Percentiles rank a stretch among this genome's conserved stretches.
Evolutionary conservation across 1,140 invertebrate genomes (phyloP).

Genomic region (Metopolophium dirhodum): DNA sequence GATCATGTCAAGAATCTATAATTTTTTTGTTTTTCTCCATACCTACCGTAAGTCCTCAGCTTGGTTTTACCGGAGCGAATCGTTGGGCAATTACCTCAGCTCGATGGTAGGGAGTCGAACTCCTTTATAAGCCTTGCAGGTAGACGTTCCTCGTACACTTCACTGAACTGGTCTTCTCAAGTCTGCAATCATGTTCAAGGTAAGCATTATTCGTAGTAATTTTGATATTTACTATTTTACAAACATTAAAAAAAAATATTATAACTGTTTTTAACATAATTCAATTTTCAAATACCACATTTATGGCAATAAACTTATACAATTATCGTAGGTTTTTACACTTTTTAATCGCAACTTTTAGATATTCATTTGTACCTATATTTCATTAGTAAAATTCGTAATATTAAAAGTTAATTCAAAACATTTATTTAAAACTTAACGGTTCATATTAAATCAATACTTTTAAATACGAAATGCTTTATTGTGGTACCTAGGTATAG

Average conservation of each 20-base stretch:
- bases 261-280: not conserved
- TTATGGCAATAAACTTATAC: not conserved
- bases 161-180: constrained; percentile 40
- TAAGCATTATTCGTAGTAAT: constrained; percentile 23
- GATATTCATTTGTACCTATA: not conserved
- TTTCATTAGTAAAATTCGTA: not conserved
- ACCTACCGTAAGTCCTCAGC: constrained; percentile 4
- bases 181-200: constrained; percentile 54
- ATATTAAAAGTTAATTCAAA: not conserved
- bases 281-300: not conserved
- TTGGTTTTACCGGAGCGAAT: constrained; percentile 36
- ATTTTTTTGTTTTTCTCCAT: constrained; percentile 39
- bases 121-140: constrained; percentile 50
- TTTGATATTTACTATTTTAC: not conserved
- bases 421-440: not conserved
- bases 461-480: not conserved
- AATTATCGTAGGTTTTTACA: not conserved
- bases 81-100: constrained; percentile 34
- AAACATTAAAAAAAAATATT: not conserved
- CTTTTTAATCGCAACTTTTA: not conserved
- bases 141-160: constrained; percentile 30
- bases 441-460: not conserved
- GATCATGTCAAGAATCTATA: constrained; percentile 42
- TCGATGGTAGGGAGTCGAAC: constrained; percentile 42
- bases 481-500: not conserved